A percentile compares a stretch with the other conserved stretches of the same genome.
Evolutionary conservation across 2,113 vertebrate species (phyloP).

Genomic region (Glareola pratincola): DNA sequence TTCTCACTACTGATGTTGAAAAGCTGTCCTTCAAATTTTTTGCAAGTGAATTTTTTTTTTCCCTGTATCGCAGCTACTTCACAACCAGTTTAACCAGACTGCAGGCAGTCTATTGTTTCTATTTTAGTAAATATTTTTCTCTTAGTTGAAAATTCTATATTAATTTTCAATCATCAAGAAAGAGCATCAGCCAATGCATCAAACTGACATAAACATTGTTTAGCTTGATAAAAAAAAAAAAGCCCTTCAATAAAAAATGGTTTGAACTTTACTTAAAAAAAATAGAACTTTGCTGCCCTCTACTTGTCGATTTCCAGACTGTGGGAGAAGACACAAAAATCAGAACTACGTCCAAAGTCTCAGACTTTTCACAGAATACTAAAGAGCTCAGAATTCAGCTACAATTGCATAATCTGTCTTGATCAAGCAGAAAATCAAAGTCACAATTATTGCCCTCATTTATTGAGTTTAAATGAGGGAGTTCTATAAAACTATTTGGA

Average conservation of each 20-base stretch:
- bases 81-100: not conserved
- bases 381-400: not conserved
- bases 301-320: constrained; percentile 41
- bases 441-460: not conserved
- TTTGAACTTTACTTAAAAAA: not conserved
- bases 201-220: not conserved
- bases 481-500: not conserved
- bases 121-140: not conserved
- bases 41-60: not conserved
- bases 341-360: not conserved
- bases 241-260: not conserved
- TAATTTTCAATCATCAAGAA: not conserved
- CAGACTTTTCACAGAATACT: not conserved
- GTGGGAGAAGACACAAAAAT: not conserved
- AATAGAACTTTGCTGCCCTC: constrained; percentile 74
- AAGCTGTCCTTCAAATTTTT: not conserved
- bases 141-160: not conserved
- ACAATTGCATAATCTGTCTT: not conserved
- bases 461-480: not conserved
- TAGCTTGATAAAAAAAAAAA: constrained; percentile 13
- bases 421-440: not conserved
- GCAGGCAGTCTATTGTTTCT: not conserved
- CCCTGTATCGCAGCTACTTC: not conserved
- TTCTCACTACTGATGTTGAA: not conserved
- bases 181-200: not conserved